Conservation (phyloP, 2,797 vertebrate genomes). For the Pseudochaenichthys georgianus region DNA sequence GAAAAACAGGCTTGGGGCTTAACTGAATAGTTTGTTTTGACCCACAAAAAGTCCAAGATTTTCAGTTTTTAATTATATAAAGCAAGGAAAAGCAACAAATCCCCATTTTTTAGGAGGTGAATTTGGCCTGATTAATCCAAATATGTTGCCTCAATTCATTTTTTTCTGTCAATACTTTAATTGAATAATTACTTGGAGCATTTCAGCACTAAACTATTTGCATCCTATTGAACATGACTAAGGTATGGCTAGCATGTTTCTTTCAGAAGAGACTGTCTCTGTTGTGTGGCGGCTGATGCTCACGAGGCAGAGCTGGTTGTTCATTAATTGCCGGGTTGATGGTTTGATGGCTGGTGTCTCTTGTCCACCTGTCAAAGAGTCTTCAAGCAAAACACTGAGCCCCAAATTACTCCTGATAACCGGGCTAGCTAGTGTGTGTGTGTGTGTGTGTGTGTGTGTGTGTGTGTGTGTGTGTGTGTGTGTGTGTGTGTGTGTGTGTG, state of each 20-base stretch:
- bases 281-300: neutral
- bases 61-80: neutral
- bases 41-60: neutral
- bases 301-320: neutral
- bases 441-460: neutral
- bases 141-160: neutral
- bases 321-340: constrained; percentile 17
- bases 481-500: neutral
- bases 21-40: too few relatives aligned
- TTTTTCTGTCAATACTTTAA: neutral
- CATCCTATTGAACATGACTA: neutral
- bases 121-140: neutral
- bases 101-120: too few relatives aligned
- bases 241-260: neutral
- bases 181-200: neutral
- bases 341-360: neutral
- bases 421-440: neutral
- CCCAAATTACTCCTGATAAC: neutral
- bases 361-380: constrained; percentile 18
- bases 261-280: neutral
- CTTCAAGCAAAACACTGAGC: constrained; percentile 19
- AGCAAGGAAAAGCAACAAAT: neutral
- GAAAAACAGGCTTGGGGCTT: too few relatives aligned
- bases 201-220: neutral
- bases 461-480: neutral